These are phyloP conservation scores for Tipula lateralis DNA, from an alignment of 2,888 invertebrate genomes.

Conservation along the genomic window DNA sequence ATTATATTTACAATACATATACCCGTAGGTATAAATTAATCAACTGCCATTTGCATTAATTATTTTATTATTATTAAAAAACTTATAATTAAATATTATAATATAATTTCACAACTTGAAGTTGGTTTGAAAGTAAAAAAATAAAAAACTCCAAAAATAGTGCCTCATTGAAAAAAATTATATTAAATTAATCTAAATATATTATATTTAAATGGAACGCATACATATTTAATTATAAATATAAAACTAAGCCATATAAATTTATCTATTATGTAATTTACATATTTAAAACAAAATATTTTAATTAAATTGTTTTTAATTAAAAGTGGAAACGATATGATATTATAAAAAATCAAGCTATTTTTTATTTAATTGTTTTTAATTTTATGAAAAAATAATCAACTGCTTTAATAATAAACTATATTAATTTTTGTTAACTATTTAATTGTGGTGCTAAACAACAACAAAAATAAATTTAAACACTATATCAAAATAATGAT, in stretches of 20 bases:
- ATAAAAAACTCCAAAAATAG: not conserved
- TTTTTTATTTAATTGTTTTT: not conserved
- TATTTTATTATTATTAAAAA: not conserved
- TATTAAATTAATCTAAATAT: slow-evolving; percentile 5
- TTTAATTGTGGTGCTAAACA: not conserved
- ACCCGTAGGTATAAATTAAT: not conserved
- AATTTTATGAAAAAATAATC: not conserved
- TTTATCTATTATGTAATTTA: not conserved
- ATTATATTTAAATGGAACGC: not conserved
- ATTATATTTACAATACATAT: not conserved
- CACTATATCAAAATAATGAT: not conserved
- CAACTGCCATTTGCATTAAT: slow-evolving; percentile 24
- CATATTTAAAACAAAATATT: not conserved
- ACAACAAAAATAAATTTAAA: not conserved
- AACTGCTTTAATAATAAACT: not conserved
- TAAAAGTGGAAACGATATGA: not conserved
- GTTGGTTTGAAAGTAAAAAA: not conserved
- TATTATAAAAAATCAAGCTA: not conserved
- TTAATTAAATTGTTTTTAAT: not conserved
- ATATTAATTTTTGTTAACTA: not conserved
- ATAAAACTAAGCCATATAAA: slow-evolving; percentile 3
- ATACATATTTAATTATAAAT: slow-evolving; percentile 2
- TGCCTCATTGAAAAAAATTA: slow-evolving; percentile 2
- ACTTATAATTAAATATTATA: not conserved
- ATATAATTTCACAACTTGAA: not conserved